Evolutionary conservation across 2,113 vertebrate genomes (phyloP).

Genomic region (Neodon shergylaensis): DNA sequence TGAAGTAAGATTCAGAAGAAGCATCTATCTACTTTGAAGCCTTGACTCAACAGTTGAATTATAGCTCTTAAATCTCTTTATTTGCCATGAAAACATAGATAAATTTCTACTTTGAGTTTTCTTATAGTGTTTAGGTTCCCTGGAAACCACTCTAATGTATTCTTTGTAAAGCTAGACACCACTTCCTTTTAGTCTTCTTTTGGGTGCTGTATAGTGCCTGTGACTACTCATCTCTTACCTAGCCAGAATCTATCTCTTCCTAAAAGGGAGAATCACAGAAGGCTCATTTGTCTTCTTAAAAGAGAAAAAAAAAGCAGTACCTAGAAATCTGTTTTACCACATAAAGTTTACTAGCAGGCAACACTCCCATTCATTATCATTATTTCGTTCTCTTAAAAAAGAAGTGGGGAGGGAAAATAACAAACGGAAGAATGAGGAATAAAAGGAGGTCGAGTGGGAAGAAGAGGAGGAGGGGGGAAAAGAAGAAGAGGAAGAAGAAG

Average conservation of each 20-base stretch:
- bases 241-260: not conserved
- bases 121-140: not conserved
- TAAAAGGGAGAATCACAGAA: not conserved
- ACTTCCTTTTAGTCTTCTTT: not conserved
- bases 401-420: not conserved
- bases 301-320: not conserved
- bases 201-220: not conserved
- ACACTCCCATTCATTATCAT: not conserved
- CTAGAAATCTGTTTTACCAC: not conserved
- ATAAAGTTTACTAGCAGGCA: not conserved
- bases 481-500: not conserved
- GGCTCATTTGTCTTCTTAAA: not conserved
- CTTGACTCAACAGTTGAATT: not conserved
- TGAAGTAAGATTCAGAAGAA: not conserved
- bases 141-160: not conserved
- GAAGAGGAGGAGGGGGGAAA: accelerated
- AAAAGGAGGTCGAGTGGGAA: not conserved
- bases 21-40: not conserved
- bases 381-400: not conserved
- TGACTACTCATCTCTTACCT: not conserved
- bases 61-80: not conserved
- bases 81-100: not conserved
- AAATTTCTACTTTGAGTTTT: not conserved
- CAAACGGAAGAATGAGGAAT: not conserved
- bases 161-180: not conserved